Evolutionary conservation across 2,797 vertebrate genomes (phyloP).

Genomic region (Etheostoma perlongum): DNA sequence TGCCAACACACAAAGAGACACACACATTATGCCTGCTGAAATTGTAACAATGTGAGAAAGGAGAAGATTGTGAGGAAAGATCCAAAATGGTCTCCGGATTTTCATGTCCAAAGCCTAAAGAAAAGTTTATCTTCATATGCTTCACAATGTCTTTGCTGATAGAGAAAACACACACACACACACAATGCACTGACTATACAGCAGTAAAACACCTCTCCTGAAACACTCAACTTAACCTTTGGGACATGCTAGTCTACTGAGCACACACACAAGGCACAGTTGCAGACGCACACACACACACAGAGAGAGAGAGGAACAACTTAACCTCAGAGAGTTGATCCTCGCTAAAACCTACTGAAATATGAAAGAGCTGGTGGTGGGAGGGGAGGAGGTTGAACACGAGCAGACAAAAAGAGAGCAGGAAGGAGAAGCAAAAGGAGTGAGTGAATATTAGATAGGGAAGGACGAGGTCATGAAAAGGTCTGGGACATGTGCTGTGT

Average conservation of each 20-base stretch:
- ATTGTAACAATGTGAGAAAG: too few species aligned
- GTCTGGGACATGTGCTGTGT: conserved; percentile 72
- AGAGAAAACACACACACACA: conserved; percentile 9
- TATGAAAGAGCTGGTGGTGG: conserved; percentile 69
- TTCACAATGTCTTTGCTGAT: conserved; percentile 25
- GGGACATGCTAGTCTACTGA: conserved; percentile 42
- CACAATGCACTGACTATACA: conserved; percentile 8
- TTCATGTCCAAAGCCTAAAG: background rate
- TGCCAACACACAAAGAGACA: too few species aligned
- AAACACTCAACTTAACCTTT: conserved; percentile 57
- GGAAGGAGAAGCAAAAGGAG: conserved; percentile 45
- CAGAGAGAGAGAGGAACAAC: conserved; percentile 56
- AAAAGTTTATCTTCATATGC: conserved; percentile 11
- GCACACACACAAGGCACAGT: conserved; percentile 13
- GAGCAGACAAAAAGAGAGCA: conserved; percentile 44
- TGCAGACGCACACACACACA: conserved; percentile 14
- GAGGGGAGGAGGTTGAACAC: conserved; percentile 40
- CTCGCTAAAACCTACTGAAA: conserved; percentile 79
- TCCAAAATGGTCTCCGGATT: background rate
- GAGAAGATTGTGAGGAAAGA: too few species aligned
- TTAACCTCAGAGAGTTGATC: conserved; percentile 80
- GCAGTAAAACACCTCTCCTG: conserved; percentile 48
- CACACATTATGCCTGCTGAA: too few species aligned
- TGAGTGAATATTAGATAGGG: conserved; percentile 70
- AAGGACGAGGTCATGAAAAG: conserved; percentile 66